Percentiles rank a stretch among this genome's conserved stretches.
phyloP scores from a whole-genome alignment of 1,140 invertebrate genomes.

The Apis cerana region DNA sequence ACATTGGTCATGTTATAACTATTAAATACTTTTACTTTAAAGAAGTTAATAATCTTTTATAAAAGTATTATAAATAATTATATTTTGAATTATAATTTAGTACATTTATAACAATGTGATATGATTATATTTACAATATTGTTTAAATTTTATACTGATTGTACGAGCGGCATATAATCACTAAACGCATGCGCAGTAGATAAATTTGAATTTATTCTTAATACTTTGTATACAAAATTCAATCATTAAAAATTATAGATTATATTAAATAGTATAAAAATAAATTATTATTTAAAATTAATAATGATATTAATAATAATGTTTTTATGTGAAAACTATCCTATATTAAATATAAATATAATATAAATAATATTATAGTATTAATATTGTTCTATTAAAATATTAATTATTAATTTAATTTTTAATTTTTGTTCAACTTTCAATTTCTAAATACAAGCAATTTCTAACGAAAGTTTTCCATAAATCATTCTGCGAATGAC shows the following conservation, averaged over 20 bases:
- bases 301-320: no score
- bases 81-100: not conserved
- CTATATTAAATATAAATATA: no score
- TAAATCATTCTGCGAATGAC: slow-evolving; percentile 26
- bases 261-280: not conserved
- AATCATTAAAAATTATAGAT: no score
- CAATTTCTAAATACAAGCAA: not conserved
- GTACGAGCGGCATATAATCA: not conserved
- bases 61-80: not conserved
- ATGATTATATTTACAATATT: not conserved
- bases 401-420: not conserved
- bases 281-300: not conserved
- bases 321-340: not conserved
- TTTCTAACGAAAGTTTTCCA: slow-evolving; percentile 45
- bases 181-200: slow-evolving; percentile 26
- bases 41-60: not conserved
- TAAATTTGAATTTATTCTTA: slow-evolving; percentile 25
- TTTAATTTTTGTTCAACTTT: slow-evolving; percentile 15
- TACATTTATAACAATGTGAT: not conserved
- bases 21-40: not conserved
- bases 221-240: not conserved
- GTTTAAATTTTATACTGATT: slow-evolving; percentile 42
- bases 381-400: no score
- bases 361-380: no score
- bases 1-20: slow-evolving; percentile 12